A percentile compares a stretch with the other conserved stretches of the same genome.
phyloP scores from a whole-genome alignment of 2,113 vertebrate species.

The Toxotes jaculatrix region DNA sequence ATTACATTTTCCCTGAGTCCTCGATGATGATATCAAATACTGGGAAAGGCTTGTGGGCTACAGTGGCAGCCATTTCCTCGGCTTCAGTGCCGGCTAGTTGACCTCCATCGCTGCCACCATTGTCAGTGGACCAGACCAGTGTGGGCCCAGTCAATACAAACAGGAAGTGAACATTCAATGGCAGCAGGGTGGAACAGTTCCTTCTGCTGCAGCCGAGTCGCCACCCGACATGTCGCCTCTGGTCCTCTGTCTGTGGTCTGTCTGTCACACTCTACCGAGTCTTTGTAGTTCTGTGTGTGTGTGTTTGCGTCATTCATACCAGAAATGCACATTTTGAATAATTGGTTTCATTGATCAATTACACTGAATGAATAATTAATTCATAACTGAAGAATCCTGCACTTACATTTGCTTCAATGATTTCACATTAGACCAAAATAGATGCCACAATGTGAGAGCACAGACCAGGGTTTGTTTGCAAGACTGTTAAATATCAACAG shows the following conservation, averaged over 20 bases:
- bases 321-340: neutral
- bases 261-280: conserved; percentile 3
- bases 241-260: conserved; percentile 6
- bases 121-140: conserved; percentile 49
- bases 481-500: neutral
- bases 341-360: neutral
- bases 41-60: neutral
- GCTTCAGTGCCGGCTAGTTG: conserved; percentile 9
- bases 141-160: conserved; percentile 69
- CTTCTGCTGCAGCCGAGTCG: conserved; percentile 67
- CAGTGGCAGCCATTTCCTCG: conserved; percentile 47
- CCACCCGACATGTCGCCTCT: conserved; percentile 59
- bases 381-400: neutral
- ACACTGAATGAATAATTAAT: neutral
- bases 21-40: no score
- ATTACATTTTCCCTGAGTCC: no score
- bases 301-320: neutral
- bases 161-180: conserved; percentile 89
- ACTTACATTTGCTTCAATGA: neutral
- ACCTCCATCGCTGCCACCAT: conserved; percentile 48
- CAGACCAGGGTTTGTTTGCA: neutral
- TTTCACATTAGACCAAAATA: neutral
- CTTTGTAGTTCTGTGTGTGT: conserved; percentile 16
- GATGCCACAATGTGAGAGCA: neutral
- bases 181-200: conserved; percentile 89